Evolutionary conservation across 2,113 vertebrate genomes (phyloP), one percentile per base, ranked within the genome.

Genomic region (Dicrurus megarhynchus): DNA sequence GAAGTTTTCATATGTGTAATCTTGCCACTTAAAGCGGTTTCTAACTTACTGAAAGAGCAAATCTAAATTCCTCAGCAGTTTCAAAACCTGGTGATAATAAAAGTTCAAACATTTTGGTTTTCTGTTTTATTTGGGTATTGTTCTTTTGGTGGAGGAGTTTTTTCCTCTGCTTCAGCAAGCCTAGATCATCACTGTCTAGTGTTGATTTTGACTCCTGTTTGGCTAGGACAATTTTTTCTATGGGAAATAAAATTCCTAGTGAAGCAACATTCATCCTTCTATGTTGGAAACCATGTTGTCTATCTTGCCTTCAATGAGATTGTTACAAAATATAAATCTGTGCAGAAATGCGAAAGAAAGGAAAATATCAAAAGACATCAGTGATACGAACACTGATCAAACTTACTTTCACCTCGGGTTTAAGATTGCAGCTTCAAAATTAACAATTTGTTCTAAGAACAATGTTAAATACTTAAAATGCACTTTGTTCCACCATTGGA

Each of bases 401-500:
- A 76, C 26, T 33, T 78, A 47, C 23, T 81, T 86, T 82, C 56
- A 87, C 23, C 23, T 73, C 16, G 28, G 16, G 21, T 92, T 84
- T 64, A 69, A 89, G 88, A 87, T 1, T n/a, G 27, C 16, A 67
- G 46, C 47, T 81, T 95, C 84, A 92, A 94, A 94, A 91, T 85
- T 83, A 60, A 90, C 39, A 79, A 8, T 57, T 81, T 84, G 3
- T 79, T 90, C 50, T 74, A 85, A 80, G 78, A 95, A 87, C 12
- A 53, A 33, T 37, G 78, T 91, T 65, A 92, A 89, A 93, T 93
- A 92, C 86, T 90, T 94, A 60, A 95, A 90, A 39, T 39, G 32
- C 19, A 61, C 53, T 93, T 89, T 74, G 42, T 70, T 73, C 79
- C 84, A 84, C 37, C 49, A 60, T 74, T 2, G 0, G 80, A 80